Conservation (phyloP, 2,888 invertebrate species). For the Tetragnatha montana region DNA sequence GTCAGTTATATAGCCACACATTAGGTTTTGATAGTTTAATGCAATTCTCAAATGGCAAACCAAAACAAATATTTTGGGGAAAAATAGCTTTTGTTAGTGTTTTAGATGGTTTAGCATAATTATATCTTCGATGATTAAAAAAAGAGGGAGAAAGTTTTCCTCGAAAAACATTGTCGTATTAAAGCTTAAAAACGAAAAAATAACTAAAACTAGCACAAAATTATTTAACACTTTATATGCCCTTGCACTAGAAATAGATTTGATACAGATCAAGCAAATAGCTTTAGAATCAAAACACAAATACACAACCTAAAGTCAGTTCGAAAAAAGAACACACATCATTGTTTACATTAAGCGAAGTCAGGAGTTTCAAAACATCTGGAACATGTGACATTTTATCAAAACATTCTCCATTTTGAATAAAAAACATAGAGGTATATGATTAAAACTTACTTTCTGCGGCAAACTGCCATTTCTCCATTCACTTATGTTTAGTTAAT, state of each 20-base stretch:
- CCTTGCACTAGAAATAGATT: not conserved
- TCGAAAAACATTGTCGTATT: too few species aligned
- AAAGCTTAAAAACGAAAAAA: too few species aligned
- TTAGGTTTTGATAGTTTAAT: too few species aligned
- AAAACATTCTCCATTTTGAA: not conserved
- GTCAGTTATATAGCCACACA: too few species aligned
- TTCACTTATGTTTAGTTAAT: conserved; percentile 49
- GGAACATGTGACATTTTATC: conserved; percentile 64
- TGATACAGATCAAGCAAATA: not conserved
- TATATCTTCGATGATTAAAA: too few species aligned
- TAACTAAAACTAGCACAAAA: too few species aligned
- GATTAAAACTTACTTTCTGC: conserved; percentile 52
- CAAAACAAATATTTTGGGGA: too few species aligned
- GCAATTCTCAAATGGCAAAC: too few species aligned
- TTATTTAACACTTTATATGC: too few species aligned
- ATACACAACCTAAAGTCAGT: not conserved
- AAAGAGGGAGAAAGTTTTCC: too few species aligned
- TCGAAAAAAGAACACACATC: conserved; percentile 20
- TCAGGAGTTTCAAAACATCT: conserved; percentile 49
- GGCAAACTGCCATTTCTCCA: conserved; percentile 60
- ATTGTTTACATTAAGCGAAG: conserved; percentile 40
- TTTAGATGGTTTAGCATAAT: too few species aligned
- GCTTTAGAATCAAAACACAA: not conserved
- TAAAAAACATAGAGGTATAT: not conserved
- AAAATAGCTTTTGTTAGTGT: too few species aligned